phyloP scores from a whole-genome alignment of 2,888 invertebrate genomes.

The Penaeus monodon region DNA sequence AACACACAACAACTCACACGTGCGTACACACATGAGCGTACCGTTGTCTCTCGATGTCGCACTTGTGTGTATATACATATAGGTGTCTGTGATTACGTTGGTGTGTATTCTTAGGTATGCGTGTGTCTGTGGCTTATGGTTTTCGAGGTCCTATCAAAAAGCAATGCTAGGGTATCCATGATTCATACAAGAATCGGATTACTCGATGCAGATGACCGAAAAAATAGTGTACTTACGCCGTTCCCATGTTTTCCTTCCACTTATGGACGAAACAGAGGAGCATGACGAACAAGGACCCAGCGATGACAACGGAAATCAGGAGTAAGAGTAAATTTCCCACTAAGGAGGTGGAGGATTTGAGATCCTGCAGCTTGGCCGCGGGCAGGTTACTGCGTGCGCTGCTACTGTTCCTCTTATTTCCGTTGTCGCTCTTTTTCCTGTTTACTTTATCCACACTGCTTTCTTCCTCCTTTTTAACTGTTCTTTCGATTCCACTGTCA shows the following conservation, averaged over 20 bases:
- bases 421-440: neutral
- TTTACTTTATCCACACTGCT: no score
- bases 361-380: constrained; percentile 7
- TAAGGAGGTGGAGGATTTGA: constrained; percentile 31
- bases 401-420: constrained; percentile 2
- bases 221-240: constrained; percentile 33
- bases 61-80: neutral
- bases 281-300: constrained; percentile 54
- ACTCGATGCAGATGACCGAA: neutral
- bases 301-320: constrained; percentile 47
- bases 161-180: neutral
- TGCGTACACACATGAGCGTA: no score
- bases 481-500: neutral
- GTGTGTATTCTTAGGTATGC: neutral
- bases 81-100: no score
- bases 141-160: neutral
- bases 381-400: neutral
- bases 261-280: constrained; percentile 54
- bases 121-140: neutral
- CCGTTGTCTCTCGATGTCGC: no score
- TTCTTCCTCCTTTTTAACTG: no score
- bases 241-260: constrained; percentile 56
- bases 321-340: constrained; percentile 37
- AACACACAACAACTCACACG: no score
- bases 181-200: neutral